A percentile compares a stretch with the other conserved stretches of the same genome.
These are phyloP conservation scores for Serinus canaria DNA, from an alignment of 2,113 vertebrate genomes.

Conservation along the genomic window DNA sequence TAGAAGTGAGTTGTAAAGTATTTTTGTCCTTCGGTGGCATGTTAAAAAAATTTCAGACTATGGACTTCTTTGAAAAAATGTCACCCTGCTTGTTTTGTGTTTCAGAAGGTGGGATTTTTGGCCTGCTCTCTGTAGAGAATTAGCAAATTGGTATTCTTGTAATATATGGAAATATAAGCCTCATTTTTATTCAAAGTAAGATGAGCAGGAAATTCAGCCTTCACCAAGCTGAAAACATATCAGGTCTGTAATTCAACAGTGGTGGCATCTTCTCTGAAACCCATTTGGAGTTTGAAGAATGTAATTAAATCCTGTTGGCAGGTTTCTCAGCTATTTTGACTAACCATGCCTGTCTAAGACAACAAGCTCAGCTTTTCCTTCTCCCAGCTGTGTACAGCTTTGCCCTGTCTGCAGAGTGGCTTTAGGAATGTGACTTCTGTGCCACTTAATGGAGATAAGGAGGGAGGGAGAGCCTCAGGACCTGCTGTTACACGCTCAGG, in stretches of 20 bases:
- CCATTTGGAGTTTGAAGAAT: not conserved
- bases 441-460: not conserved
- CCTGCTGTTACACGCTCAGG: not conserved
- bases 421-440: not conserved
- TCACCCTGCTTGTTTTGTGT: not conserved
- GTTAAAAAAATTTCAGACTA: not conserved
- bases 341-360: not conserved
- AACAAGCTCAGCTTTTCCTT: not conserved
- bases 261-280: not conserved
- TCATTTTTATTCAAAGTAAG: constrained; percentile 12
- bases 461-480: not conserved
- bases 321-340: not conserved
- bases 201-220: constrained; percentile 18
- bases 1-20: not conserved
- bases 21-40: not conserved
- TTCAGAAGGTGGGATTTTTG: not conserved
- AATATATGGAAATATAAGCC: not conserved
- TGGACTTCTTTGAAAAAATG: not conserved
- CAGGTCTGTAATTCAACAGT: not conserved
- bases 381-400: not conserved
- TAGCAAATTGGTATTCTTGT: not conserved
- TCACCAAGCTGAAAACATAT: not conserved
- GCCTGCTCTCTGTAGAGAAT: not conserved
- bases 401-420: not conserved
- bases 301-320: constrained; percentile 17